Evolutionary conservation across 64 coral and sea anemone genomes (phyloP), one percentile per base, ranked within the genome.

Genomic region (Acropora tenuis): DNA sequence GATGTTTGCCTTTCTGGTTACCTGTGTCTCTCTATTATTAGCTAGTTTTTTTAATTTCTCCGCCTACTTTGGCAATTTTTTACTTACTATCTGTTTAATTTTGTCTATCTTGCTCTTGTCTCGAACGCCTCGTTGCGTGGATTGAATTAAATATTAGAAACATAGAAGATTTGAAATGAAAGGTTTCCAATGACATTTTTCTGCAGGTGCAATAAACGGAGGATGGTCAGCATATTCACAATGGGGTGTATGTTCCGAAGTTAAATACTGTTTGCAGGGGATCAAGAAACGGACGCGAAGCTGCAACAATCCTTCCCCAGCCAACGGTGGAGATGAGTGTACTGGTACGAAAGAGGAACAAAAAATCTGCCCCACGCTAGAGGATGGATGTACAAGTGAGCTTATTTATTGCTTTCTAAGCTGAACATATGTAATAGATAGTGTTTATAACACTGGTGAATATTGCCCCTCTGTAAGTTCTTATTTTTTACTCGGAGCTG

Each of bases 311-410:
- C 94, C 94, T 61, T 19, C 94, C 18, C 77, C 94, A 8, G 43
- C 77, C 10, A 88, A 88, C 47, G 84, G 85, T 7, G 94, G 94
- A 0, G 94, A 95, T 63, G 94, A 95, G 5, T 95, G 94, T 71
- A 49, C 10, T 30, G 94, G 94, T 3, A 9, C 76, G 55, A 83
- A 30, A 43, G 83, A 65, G 1, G 89, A 95, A 50, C 72, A 63
- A 66, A 77, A 58, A 15, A 74, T 50, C 17, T 94, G 93, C 45
- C 93, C 93, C 15, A 90, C 93, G 3, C 88, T 67, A 49, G 82
- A 47, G 11, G 88, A 94, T 16, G 82, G 88, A 58, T 94, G 93
- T 13, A 69, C 82, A 44, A 89, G 93, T 94, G 89, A 94, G 59
- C 6, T 5, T 18, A 17, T 53, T 13, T 48, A 41, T 73, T 47